Percentiles rank a stretch among this genome's conserved stretches.
These are phyloP conservation scores for Artibeus jamaicensis DNA, from an alignment of 2,797 vertebrate genomes.

Conservation along the genomic window DNA sequence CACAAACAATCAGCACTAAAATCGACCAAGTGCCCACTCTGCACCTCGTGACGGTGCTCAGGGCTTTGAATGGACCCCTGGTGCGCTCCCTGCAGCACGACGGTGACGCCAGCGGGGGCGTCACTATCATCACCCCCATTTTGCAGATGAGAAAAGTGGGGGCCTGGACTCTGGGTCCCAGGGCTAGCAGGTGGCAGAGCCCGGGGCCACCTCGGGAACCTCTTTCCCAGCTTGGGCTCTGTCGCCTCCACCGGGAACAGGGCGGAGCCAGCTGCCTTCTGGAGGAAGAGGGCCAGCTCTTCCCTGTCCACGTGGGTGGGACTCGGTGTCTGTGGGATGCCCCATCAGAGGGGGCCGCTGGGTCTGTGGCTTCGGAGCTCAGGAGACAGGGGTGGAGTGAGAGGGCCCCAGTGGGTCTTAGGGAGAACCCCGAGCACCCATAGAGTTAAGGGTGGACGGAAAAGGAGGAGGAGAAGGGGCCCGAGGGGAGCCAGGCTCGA, in stretches of 20 bases:
- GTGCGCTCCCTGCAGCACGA: not conserved
- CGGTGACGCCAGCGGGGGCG: not conserved
- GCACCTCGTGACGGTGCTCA: not conserved
- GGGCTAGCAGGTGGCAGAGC: not conserved
- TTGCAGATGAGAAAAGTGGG: not conserved
- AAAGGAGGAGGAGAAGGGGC: not conserved
- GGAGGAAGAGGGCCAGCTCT: not conserved
- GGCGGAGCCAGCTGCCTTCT: not conserved
- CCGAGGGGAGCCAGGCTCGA: not conserved
- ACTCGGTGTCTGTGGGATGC: not conserved
- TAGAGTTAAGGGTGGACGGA: not conserved
- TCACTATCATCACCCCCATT: not conserved
- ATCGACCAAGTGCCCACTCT: not conserved
- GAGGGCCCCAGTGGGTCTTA: not conserved
- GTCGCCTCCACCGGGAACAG: not conserved
- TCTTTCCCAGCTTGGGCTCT: not conserved
- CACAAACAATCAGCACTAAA: not conserved
- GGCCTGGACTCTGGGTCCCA: not conserved
- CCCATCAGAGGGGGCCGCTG: not conserved
- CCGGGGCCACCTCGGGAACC: fast-evolving
- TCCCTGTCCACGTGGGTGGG: not conserved
- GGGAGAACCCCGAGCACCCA: not conserved
- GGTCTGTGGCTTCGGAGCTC: not conserved
- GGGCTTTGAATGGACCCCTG: not conserved
- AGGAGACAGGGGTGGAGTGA: not conserved